A percentile compares a stretch with the other conserved stretches of the same genome.
Evolutionary conservation across 2,888 invertebrate species (phyloP).

Genomic region (Aspidiotus rigidus): DNA sequence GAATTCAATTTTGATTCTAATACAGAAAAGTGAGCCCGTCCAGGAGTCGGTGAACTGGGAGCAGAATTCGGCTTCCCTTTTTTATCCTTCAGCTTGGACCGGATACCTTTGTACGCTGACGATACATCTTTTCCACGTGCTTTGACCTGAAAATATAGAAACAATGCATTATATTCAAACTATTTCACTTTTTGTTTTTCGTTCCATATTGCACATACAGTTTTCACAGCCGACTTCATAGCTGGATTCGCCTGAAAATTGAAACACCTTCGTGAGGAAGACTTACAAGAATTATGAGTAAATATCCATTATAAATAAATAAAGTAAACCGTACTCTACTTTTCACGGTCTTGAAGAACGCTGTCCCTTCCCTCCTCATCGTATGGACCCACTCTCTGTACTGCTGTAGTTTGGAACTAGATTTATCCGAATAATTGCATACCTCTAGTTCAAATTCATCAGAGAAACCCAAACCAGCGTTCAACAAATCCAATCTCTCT

Average conservation of each 20-base stretch:
- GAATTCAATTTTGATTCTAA: conserved; percentile 26
- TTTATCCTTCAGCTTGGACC: conserved; percentile 49
- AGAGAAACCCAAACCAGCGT: conserved; percentile 82
- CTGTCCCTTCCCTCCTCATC: conserved; percentile 70
- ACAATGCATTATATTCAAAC: background rate
- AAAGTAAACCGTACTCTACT: conserved; percentile 58
- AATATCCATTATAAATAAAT: conserved; percentile 25
- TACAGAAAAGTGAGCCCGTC: conserved; percentile 22
- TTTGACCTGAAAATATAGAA: conserved; percentile 50
- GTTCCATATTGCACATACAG: conserved; percentile 60
- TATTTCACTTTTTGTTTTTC: background rate
- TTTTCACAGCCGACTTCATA: conserved; percentile 84
- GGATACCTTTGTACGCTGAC: conserved; percentile 66
- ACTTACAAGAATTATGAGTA: conserved; percentile 7
- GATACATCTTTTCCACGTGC: conserved; percentile 66
- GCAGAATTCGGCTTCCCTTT: conserved; percentile 49
- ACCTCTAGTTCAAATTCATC: conserved; percentile 93
- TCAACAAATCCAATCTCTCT: conserved; percentile 82
- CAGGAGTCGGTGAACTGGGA: conserved; percentile 54
- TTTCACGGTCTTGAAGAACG: conserved; percentile 76
- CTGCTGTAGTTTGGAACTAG: conserved; percentile 55
- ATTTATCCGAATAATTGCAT: conserved; percentile 59
- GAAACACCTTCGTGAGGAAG: conserved; percentile 8
- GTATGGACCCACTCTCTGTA: conserved; percentile 72
- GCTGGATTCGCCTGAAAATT: conserved; percentile 79